phyloP scores from a whole-genome alignment of 2,888 invertebrate genomes.

The Lepidocyrtinus sp. region DNA sequence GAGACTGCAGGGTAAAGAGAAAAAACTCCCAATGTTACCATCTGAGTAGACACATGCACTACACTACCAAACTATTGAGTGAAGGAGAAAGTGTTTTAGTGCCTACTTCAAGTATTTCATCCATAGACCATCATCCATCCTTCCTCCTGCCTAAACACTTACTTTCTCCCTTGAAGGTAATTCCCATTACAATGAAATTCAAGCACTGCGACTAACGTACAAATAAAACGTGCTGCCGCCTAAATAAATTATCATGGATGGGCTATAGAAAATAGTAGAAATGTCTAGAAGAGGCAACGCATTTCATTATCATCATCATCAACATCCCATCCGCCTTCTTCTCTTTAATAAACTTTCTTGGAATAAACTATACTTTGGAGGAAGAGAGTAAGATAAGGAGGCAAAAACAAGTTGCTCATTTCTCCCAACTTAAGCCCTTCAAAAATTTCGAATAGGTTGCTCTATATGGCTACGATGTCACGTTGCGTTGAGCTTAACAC shows the following conservation, averaged over 20 bases:
- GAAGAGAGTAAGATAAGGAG: not conserved
- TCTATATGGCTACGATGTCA: too few species aligned
- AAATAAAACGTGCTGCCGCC: slow-evolving; percentile 17
- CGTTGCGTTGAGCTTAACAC: not conserved
- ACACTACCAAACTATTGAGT: too few species aligned
- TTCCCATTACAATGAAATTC: not conserved
- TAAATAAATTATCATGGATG: not conserved
- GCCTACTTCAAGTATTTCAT: too few species aligned
- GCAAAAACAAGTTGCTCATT: not conserved
- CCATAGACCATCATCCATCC: too few species aligned
- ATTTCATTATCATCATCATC: not conserved
- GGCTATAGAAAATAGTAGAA: too few species aligned
- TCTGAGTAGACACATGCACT: not conserved
- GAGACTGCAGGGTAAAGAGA: not conserved
- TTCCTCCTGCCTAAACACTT: too few species aligned
- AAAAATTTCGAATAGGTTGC: too few species aligned
- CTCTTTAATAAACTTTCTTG: too few species aligned
- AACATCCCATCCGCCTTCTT: too few species aligned
- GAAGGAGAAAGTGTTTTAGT: too few species aligned
- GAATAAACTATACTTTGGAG: not conserved
- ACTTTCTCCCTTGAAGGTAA: not conserved
- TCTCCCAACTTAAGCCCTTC: too few species aligned
- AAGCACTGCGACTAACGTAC: slow-evolving; percentile 23
- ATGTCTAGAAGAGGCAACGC: too few species aligned
- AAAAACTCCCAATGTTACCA: not conserved